These are phyloP conservation scores for Polydrusus pterygomalis DNA, from an alignment of 2,888 invertebrate species.

Conservation along the genomic window DNA sequence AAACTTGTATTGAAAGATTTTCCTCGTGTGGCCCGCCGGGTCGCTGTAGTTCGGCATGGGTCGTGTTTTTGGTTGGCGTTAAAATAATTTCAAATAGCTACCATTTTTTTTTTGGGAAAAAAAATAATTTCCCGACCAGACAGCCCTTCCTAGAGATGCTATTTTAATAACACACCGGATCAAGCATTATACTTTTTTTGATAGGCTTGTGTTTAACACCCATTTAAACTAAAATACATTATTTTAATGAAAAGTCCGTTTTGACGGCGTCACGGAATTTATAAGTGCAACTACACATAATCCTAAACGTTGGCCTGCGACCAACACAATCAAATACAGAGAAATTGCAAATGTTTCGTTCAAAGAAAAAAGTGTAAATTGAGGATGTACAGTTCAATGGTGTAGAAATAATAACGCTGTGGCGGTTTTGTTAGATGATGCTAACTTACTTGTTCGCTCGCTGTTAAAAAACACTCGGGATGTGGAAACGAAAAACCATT, in stretches of 20 bases:
- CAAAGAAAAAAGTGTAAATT: constrained; percentile 2
- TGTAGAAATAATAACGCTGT: neutral
- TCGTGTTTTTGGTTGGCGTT: too few relatives aligned
- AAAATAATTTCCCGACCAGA: too few relatives aligned
- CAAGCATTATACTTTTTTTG: neutral
- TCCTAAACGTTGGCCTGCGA: constrained; percentile 40
- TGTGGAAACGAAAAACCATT: too few relatives aligned
- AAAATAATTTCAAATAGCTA: too few relatives aligned
- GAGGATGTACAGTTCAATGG: neutral
- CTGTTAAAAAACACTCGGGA: too few relatives aligned
- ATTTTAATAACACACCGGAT: too few relatives aligned
- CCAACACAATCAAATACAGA: constrained; percentile 40
- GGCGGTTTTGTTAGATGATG: neutral
- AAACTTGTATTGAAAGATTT: too few relatives aligned
- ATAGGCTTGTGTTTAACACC: neutral
- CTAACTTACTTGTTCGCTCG: neutral
- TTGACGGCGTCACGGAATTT: neutral
- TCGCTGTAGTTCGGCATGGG: too few relatives aligned
- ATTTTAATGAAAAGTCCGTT: neutral
- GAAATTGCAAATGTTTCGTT: neutral
- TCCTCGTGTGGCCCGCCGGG: too few relatives aligned
- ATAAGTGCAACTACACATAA: constrained; percentile 11
- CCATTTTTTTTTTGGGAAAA: too few relatives aligned
- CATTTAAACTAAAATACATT: neutral
- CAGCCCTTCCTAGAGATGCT: too few relatives aligned